Evolutionary conservation across 2,888 invertebrate species (phyloP), one percentile per base, ranked within the genome.

Genomic region (Automeris io): DNA sequence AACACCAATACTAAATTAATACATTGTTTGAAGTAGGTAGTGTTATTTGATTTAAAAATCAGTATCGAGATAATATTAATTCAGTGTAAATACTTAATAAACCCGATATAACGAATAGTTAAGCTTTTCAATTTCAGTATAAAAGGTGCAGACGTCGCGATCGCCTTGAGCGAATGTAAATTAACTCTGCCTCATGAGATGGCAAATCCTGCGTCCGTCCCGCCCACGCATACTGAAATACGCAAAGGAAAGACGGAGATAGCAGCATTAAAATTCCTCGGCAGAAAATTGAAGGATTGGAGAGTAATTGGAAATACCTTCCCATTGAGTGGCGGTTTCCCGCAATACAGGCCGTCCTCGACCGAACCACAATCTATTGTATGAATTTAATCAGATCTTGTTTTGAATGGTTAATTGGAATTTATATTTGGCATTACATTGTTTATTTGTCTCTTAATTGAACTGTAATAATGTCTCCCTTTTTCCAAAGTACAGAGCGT

Each of bases 261-360:
- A 54, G 70, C 45, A 41, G 54, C 67, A 68, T 73, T 77, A 76
- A 82, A 80, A 75, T 77, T 75, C 70, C 65, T 66, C 53, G 66
- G 58, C 55, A 71, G 75, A 75, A 82, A 80, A 80, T 78, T 78
- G 79, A 74, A 75, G 82, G 82, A 80, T 85, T 81, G 72, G 69
- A 73, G 76, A 78, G 81, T 87, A 87, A 87, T 87, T 87, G 87
- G 79, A 86, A 87, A 87, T 87, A 81, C 86, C 85, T 79, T 69
- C 54, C 69, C 73, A 79, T 81, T 77, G 79, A 80, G 72, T 73
- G 70, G 66, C 59, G 70, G 58, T 43, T 61, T 70, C 62, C 54
- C 58, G 59, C 64, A 71, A 75, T 68, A 71, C 72, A 71, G 66
- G 70, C 63, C 65, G 63, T n/a, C n/a, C n/a, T 51, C 26, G 11